phyloP scores from a whole-genome alignment of 2,797 vertebrate genomes.

The Cryptoprocta ferox region DNA sequence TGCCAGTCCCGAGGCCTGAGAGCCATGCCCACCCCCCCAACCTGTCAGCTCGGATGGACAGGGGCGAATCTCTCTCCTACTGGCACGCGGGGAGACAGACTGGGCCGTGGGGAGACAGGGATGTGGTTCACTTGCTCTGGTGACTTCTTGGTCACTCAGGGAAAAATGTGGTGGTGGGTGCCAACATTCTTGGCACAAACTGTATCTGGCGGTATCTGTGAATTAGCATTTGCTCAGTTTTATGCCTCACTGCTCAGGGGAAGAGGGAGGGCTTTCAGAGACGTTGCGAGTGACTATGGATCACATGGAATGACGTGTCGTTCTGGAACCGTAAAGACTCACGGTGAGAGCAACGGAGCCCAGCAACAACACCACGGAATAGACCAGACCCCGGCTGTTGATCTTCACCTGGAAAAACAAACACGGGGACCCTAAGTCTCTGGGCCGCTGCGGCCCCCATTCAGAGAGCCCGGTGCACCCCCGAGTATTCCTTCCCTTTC shows the following conservation, averaged over 20 bases:
- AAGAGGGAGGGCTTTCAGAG: background rate
- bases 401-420: constrained; percentile 92
- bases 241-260: background rate
- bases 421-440: background rate
- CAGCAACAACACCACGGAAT: constrained; percentile 95
- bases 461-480: accelerated
- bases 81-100: background rate
- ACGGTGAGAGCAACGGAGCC: constrained; percentile 97
- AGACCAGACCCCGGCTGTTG: constrained; percentile 96
- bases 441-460: background rate
- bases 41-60: background rate
- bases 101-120: background rate
- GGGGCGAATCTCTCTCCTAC: background rate
- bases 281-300: accelerated
- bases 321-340: constrained; percentile 80
- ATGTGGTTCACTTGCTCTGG: background rate
- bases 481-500: accelerated
- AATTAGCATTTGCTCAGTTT: background rate
- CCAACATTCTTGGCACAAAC: background rate
- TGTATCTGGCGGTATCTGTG: background rate
- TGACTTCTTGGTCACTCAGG: background rate
- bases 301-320: accelerated
- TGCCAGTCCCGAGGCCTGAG: background rate
- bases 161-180: accelerated
- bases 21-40: accelerated